These are phyloP conservation scores for zebrafish (Danio rerio) DNA, from an alignment of 2,113 vertebrate species.

Conservation along the genomic window DNA sequence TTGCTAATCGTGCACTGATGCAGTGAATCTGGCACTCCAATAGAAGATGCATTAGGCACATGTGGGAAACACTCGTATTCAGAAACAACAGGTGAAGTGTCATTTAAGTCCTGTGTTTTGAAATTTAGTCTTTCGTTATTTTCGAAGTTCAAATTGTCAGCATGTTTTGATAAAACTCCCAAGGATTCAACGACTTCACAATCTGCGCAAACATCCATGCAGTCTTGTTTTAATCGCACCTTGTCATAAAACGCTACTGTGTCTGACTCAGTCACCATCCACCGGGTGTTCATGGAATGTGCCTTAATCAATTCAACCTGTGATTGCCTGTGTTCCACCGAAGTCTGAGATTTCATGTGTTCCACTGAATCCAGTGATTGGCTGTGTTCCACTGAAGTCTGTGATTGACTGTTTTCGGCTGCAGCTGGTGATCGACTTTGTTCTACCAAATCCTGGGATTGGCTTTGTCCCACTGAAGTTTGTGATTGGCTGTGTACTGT, in stretches of 20 bases:
- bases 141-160: not conserved
- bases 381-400: not conserved
- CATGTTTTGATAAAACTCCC: not conserved
- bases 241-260: not conserved
- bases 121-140: not conserved
- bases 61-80: not conserved
- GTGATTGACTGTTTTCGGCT: not conserved
- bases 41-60: not conserved
- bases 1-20: not conserved
- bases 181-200: not conserved
- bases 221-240: conserved; percentile 2
- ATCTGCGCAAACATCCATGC: not conserved
- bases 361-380: no score
- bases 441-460: not conserved
- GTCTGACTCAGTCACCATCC: not conserved
- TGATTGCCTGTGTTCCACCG: no score
- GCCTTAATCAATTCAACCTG: not conserved
- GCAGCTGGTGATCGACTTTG: not conserved
- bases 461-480: not conserved
- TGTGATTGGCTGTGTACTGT: not conserved
- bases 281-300: not conserved
- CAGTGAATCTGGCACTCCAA: conserved; percentile 1
- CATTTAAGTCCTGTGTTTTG: not conserved
- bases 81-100: not conserved
- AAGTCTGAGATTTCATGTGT: no score